A percentile compares a stretch with the other conserved stretches of the same genome.
Conservation (phyloP, 2,888 invertebrate genomes). For the Drosophila cognata region DNA sequence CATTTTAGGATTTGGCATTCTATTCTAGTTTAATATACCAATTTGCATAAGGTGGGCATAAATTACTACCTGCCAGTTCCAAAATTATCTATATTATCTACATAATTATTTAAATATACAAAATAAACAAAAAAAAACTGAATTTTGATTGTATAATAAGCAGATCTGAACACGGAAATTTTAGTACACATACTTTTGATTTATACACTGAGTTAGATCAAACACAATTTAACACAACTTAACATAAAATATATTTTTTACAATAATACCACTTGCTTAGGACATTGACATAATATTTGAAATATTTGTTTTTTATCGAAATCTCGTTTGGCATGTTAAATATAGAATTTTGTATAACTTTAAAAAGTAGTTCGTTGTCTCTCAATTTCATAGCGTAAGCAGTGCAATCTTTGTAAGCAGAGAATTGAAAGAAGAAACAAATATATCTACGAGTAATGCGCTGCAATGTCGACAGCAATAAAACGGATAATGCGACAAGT, state of each 20-base stretch:
- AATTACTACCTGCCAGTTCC: not conserved
- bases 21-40: too few species aligned
- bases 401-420: constrained; percentile 27
- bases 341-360: not conserved
- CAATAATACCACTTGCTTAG: not conserved
- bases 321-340: not conserved
- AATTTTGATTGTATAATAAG: not conserved
- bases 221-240: not conserved
- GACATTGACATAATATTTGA: not conserved
- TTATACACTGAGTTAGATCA: not conserved
- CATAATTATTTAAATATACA: not conserved
- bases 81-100: not conserved
- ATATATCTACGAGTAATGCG: constrained; percentile 58
- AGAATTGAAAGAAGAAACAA: constrained; percentile 25
- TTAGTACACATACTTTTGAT: not conserved
- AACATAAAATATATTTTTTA: not conserved
- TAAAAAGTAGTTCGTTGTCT: constrained; percentile 4
- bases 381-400: not conserved
- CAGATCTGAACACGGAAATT: not conserved
- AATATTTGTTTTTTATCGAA: not conserved
- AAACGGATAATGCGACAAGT: constrained; percentile 79
- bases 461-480: constrained; percentile 70
- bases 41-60: not conserved
- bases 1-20: not conserved
- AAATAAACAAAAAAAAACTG: not conserved